Evolutionary conservation across 2,113 vertebrate genomes (phyloP).

Genomic region (Leptodactylus fuscus): DNA sequence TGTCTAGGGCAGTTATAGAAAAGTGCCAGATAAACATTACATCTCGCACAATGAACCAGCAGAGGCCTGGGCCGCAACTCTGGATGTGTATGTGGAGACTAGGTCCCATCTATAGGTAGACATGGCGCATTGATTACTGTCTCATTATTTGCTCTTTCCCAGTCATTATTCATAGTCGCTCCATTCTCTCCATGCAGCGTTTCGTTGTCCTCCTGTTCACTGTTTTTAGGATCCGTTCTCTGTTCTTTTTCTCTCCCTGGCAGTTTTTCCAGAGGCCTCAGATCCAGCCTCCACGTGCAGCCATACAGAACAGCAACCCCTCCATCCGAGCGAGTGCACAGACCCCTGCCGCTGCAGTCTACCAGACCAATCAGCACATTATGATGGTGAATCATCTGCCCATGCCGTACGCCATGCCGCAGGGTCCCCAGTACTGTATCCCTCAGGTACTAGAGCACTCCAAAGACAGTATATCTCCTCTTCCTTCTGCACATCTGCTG

Average conservation of each 20-base stretch:
- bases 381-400: constrained; percentile 94
- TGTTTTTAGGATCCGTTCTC: constrained; percentile 39
- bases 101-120: not conserved
- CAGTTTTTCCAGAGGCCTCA: constrained; percentile 98
- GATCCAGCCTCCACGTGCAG: constrained; percentile 89
- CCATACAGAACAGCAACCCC: constrained; percentile 88
- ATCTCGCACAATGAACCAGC: not conserved
- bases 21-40: no score
- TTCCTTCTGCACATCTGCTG: not conserved
- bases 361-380: constrained; percentile 92
- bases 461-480: not conserved
- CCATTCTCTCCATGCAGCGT: not conserved
- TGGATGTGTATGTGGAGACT: not conserved
- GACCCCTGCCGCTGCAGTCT: constrained; percentile 88
- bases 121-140: not conserved
- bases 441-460: constrained; percentile 78
- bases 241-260: no score
- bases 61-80: not conserved
- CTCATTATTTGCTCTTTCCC: not conserved
- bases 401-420: constrained; percentile 92
- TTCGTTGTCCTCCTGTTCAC: not conserved
- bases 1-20: not conserved
- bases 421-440: constrained; percentile 96
- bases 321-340: constrained; percentile 91
- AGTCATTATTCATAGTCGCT: no score